Evolutionary conservation across 2,797 vertebrate genomes (phyloP), one percentile per base, ranked within the genome.

Genomic region (Cynodonichthys magdalenae): DNA sequence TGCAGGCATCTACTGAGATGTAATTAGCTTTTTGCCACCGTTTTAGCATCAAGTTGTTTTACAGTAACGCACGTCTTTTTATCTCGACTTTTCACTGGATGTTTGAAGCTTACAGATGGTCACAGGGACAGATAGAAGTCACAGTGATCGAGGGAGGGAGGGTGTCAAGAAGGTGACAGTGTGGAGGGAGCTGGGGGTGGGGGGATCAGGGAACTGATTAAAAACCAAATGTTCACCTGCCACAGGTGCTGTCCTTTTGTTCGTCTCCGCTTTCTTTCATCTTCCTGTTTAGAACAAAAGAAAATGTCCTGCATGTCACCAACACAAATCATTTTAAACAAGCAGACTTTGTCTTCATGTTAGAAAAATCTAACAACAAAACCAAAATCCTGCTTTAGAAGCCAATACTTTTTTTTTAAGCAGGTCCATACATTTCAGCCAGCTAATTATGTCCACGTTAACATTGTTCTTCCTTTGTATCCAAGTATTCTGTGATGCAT

Each of bases 111-210:
- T 85, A 77, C 86, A 90, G 89, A 88, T 87, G 87, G 87, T 85
- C 77, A 63, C 53, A 63, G 76, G 85, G 84, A 87, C 78, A 82
- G 75, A 87, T 87, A 76, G 77, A 89, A 88, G 85, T 87, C 82
- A 84, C 77, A 8, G 75, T 60, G 64, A 79, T 73, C 14, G 28
- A 70, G 74, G 60, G 73, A 66, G 74, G 62, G 81, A 31, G 47
- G 24, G 6, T 75, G 79, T 82, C 76, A 77, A 71, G 57, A 54
- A 78, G 77, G 72, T 60, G 72, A 67, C 24, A 11, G 28, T 17
- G 47, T 39, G 36, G 36, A 4, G 57, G 2, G 24, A 24, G n/a
- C n/a, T n/a, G n/a, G 24, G 24, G 9, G 18, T 50, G 63, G 66
- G 69, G 75, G 65, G 20, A 75, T 61, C 34, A 66, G 2, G 4